Evolutionary conservation across 2,113 vertebrate species (phyloP), one percentile per base, ranked within the genome.

Genomic region (Athene noctua): DNA sequence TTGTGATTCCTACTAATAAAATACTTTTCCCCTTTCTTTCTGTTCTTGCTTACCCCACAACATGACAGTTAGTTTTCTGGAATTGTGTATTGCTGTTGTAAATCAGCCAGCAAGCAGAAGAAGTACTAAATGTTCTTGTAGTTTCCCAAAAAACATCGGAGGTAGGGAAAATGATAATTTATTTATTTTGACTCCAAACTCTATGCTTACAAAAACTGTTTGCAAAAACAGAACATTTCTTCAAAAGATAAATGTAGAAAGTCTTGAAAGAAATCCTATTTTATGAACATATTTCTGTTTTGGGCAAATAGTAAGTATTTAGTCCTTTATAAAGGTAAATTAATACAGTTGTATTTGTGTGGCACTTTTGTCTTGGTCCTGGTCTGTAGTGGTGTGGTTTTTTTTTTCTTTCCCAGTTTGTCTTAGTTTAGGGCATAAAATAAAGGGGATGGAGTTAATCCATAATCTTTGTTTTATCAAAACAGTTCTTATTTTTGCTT

Each of bases 121-220:
- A 49, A 90, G 91, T 68, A 88, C 89, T 86, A 32, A 88, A 92
- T 86, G 91, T 95, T 94, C 78, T 75, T 94, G 68, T 77, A 94
- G 54, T 44, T 92, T 58, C 51, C 79, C 38, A 82, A 42, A 85
- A 85, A 91, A 77, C 11, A 4, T 18, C 30, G 36, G 4, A 38
- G 23, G 27, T 63, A 47, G 65, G 66, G 15, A 71, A 58, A 75
- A 75, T 22, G 14, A 55, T 32, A 80, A 16, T n/a, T 81, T 58
- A 16, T n/a, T 81, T 58, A 38, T 57, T 91, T 92, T 74, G 4
- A 63, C 29, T 86, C 26, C n/a, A 47, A 82, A 51, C 32, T 67
- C 32, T 51, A 3, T 52, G 34, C 49, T 87, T 92, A 38, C 18
- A 58, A 75, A 95, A 88, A 62, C 26, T 23, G 3, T 57, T 91